Evolutionary conservation across 2,113 vertebrate species (phyloP).

Genomic region (Dasyornis broadbenti): DNA sequence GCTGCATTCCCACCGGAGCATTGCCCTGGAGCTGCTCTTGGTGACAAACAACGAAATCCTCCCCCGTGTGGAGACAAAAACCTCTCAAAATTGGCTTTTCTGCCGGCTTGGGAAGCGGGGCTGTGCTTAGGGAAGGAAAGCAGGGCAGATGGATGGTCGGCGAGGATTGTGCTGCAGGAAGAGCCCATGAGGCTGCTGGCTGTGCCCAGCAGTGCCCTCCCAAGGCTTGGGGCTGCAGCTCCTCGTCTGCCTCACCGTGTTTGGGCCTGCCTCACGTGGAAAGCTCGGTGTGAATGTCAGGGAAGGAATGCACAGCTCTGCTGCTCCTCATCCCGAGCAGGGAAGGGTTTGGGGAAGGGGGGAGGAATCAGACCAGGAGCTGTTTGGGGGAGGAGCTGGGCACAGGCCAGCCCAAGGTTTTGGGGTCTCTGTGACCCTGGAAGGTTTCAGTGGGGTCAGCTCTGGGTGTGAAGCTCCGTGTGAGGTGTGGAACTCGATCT

Average conservation of each 20-base stretch:
- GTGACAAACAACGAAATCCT: neutral
- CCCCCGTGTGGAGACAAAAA: neutral
- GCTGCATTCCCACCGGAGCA: neutral
- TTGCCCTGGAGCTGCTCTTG: neutral
- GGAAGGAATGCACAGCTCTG: neutral
- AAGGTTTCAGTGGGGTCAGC: neutral
- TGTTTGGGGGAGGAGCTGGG: neutral
- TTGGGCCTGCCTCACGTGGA: neutral
- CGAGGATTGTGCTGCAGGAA: neutral
- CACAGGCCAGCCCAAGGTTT: neutral
- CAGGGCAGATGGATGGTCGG: neutral
- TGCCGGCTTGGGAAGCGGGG: neutral
- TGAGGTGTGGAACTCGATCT: neutral
- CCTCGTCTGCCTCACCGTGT: neutral
- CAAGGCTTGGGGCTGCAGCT: neutral
- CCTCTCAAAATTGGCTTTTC: neutral
- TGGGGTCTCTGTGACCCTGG: neutral
- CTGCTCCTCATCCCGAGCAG: neutral
- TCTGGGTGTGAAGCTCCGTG: neutral
- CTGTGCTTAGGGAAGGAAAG: neutral
- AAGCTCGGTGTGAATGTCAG: neutral
- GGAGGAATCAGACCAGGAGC: neutral
- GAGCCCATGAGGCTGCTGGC: neutral
- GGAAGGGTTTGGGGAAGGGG: neutral
- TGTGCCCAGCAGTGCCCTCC: neutral